A percentile compares a stretch with the other conserved stretches of the same genome.
Conservation (phyloP, 2,888 invertebrate genomes). For the Pristionchus maxplancki region DNA sequence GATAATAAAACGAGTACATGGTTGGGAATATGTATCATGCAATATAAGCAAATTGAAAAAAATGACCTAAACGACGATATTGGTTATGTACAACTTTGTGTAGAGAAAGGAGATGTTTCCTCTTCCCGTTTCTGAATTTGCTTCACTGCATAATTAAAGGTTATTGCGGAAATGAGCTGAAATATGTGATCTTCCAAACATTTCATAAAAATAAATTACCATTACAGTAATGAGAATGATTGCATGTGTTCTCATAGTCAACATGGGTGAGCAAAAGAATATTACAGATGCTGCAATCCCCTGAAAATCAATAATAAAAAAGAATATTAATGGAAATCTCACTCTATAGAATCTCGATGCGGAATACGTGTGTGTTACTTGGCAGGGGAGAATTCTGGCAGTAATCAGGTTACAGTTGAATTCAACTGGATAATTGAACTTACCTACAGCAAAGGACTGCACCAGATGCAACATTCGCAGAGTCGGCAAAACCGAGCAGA, state of each 20-base stretch:
- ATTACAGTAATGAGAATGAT: neutral
- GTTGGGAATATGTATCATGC: no score
- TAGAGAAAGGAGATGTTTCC: neutral
- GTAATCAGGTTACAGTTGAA: neutral
- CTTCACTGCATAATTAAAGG: neutral
- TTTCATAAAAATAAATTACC: neutral
- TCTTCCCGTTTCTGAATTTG: neutral
- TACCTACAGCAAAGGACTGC: neutral
- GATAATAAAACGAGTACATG: neutral
- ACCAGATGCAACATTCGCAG: neutral
- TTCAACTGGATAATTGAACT: neutral
- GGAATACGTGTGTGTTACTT: neutral
- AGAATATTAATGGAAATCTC: neutral
- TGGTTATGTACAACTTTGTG: no score
- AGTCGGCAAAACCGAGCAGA: neutral
- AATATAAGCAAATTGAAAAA: no score
- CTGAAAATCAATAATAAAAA: no score
- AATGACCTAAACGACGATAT: no score
- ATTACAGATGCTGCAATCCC: neutral
- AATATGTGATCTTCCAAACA: neutral
- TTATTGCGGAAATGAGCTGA: neutral
- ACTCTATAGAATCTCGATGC: slow-evolving; percentile 24
- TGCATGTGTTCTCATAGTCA: neutral
- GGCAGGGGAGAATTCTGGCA: neutral
- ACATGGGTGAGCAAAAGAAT: neutral